These are phyloP conservation scores for Corvus cornix DNA, from an alignment of 2,113 vertebrate genomes.

Conservation along the genomic window DNA sequence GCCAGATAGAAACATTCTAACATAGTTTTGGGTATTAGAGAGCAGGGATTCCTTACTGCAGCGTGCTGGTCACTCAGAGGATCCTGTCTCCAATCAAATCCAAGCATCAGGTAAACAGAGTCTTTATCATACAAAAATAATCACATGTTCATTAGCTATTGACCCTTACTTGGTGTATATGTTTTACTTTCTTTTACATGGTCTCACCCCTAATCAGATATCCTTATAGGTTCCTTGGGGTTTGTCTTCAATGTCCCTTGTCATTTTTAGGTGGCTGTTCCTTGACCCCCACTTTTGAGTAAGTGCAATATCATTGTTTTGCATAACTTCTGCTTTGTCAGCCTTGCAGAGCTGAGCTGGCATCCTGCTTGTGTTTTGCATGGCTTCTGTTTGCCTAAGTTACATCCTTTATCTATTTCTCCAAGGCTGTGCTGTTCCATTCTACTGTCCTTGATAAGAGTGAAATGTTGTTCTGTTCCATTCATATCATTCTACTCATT, in stretches of 20 bases:
- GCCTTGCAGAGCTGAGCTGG: background rate
- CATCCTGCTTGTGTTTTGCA: background rate
- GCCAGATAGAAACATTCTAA: background rate
- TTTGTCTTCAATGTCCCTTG: background rate
- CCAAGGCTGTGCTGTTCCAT: background rate
- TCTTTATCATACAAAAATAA: background rate
- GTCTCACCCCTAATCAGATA: too few species aligned
- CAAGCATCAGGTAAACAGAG: accelerated
- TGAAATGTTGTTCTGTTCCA: background rate
- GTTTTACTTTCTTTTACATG: background rate
- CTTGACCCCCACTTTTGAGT: accelerated
- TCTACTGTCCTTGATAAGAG: background rate
- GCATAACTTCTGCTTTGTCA: background rate
- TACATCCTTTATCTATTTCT: background rate
- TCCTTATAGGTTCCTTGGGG: background rate
- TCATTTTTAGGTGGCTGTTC: background rate
- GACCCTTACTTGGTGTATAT: background rate
- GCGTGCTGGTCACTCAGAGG: background rate
- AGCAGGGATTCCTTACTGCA: background rate
- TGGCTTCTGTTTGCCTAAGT: background rate
- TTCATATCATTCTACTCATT: background rate
- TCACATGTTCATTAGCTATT: background rate
- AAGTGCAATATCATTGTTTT: background rate
- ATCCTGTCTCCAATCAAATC: accelerated
- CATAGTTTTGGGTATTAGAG: background rate